Evolutionary conservation across 2,888 invertebrate species (phyloP), one percentile per base, ranked within the genome.

Genomic region (Drosophila kambysellisi): DNA sequence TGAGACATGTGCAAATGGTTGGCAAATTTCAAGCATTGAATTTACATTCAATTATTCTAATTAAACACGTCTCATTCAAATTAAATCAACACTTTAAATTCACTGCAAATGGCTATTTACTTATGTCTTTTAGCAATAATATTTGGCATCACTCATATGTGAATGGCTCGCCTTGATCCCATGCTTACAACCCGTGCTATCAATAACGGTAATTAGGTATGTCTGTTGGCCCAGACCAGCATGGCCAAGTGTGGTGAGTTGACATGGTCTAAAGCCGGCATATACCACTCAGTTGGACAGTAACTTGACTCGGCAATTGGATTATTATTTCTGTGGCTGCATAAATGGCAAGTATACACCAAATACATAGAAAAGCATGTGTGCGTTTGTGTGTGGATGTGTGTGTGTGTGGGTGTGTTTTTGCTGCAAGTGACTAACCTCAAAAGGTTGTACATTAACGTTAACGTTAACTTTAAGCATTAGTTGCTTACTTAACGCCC

Each of bases 341-440:
- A 64, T 58, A 68, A 70, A 63, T 69, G 74, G 59, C 61, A 67
- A 37, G 48, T 50, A 2, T 64, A 68, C 60, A 67, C 52, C 41
- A n/a, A 41, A 54, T 48, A 35, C 20, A 20, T 30, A 41, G 20
- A 41, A 25, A 41, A 37, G 3, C 5, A 1, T n/a, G 11, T 11
- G 37, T 54, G 35, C 37, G 37, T 3, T 11, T 3, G 43, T 17
- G 3, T 15, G 29, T 7, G 17, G 30, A 15, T 46, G 20, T 46
- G 4, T 20, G 43, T 30, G 29, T 30, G 7, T 7, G 6, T 20
- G 32, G 0, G 20, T 25, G 20, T 25, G 20, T 25, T 0, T 58
- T 52, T 56, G 65, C 72, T 79, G 77, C 83, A 89, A 85, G 86
- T 89, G 90, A 87, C 90, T 86, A 76, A 82, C 90, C 87, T 57